A percentile compares a stretch with the other conserved stretches of the same genome.
phyloP scores from a whole-genome alignment of 2,888 invertebrate genomes.

The Apoderus coryli region DNA sequence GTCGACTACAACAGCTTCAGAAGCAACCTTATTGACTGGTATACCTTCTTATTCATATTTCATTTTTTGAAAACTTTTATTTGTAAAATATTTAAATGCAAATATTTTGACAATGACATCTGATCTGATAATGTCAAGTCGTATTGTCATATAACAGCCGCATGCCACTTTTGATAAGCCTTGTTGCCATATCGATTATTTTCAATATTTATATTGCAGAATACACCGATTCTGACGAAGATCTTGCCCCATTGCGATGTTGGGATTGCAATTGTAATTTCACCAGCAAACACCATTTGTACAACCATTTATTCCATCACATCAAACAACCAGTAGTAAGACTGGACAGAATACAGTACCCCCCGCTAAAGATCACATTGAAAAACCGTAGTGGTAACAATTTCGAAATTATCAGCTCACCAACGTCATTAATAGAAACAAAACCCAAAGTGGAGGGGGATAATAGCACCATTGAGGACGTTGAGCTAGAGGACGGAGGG shows the following conservation, averaged over 20 bases:
- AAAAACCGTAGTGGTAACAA: conserved; percentile 28
- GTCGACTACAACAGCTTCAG: too few relatives aligned
- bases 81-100: not conserved
- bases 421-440: conserved; percentile 12
- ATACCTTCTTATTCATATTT: too few relatives aligned
- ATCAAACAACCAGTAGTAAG: conserved; percentile 39
- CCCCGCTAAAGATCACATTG: conserved; percentile 35
- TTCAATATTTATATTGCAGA: too few relatives aligned
- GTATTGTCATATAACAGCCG: conserved; percentile 1
- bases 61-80: not conserved
- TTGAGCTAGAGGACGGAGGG: too few relatives aligned
- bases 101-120: not conserved
- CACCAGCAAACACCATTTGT: conserved; percentile 33
- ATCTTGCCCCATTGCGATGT: conserved; percentile 28
- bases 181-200: too few relatives aligned
- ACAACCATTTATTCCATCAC: conserved; percentile 41
- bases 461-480: too few relatives aligned
- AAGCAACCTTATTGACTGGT: too few relatives aligned
- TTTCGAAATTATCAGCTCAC: conserved; percentile 28
- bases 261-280: conserved; percentile 39
- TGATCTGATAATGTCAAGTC: not conserved
- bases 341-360: conserved; percentile 35
- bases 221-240: conserved; percentile 18
- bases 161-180: too few relatives aligned
- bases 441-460: conserved; percentile 8